Evolutionary conservation across 2,797 vertebrate genomes (phyloP), one percentile per base, ranked within the genome.

Genomic region (Thunnus albacares): DNA sequence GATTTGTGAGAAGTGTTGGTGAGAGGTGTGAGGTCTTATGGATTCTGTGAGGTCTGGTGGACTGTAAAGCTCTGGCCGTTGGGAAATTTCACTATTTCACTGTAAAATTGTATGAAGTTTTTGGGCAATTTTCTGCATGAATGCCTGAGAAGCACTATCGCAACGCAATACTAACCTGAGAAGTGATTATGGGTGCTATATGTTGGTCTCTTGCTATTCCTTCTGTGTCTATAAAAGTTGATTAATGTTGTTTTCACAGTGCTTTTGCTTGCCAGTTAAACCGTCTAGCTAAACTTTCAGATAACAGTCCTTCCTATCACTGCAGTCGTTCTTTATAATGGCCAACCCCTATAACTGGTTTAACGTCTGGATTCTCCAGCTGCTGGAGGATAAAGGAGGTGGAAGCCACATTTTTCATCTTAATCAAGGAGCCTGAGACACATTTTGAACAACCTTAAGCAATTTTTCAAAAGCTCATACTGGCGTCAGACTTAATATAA

Each of bases 311-410:
- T 72, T 86, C 83, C 89, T 93, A 91, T 94, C 90, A 85, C 84
- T 84, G 66, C 66, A 63, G 28, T 80, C 63, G 6, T 51, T 70
- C 75, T 90, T 92, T 90, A 84, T 88, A 92, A 90, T 83, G 85
- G 80, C 86, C 84, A 90, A 86, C 81, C 87, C 82, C 81, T 82
- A 77, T 75, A 94, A 93, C 93, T 82, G 94, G 92, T 87, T 80
- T 93, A 94, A 95, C 93, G 90, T 92, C 91, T 90, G 85, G 85
- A 89, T 78, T 89, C 80, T 86, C 90, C 93, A 91, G 90, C 91
- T 89, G 93, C 88, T 80, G 70, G 38, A 58, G 85, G 59, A 90
- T 69, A 82, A 81, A 77, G 45, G 49, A 52, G 78, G 58, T 52
- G 64, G 79, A 69, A 62, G 62, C 33, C 71, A 58, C 71, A 64